Conservation (phyloP, 2,797 vertebrate species). For the Onychomys arenicola region DNA sequence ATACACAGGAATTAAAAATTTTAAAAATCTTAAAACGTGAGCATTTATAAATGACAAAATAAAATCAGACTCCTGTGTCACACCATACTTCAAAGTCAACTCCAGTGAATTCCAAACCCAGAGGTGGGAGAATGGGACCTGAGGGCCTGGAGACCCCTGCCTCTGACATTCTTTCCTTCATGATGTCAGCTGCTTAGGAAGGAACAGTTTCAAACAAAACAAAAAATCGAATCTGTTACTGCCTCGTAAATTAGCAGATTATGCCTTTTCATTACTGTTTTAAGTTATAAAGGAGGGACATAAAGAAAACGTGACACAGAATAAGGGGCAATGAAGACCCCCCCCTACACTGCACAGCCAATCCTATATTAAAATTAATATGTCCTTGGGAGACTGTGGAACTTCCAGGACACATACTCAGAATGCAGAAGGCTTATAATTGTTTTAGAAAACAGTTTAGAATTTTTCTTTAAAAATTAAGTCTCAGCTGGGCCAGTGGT, state of each 20-base stretch:
- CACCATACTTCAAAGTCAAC: not conserved
- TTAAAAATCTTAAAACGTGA: not conserved
- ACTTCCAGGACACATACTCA: not conserved
- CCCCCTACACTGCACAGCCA: not conserved
- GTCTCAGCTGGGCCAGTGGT: too few species aligned
- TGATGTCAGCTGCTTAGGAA: not conserved
- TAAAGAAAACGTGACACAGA: not conserved
- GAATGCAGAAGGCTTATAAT: not conserved
- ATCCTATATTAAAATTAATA: not conserved
- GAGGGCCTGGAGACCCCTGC: not conserved
- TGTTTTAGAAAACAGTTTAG: not conserved
- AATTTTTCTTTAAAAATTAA: not conserved
- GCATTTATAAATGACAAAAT: not conserved
- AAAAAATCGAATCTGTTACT: not conserved
- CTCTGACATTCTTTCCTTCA: not conserved
- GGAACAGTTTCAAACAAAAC: not conserved
- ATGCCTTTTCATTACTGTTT: not conserved
- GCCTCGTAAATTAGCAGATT: not conserved
- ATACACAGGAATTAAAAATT: not conserved
- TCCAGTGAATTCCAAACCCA: not conserved
- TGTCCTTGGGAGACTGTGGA: not conserved
- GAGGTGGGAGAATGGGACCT: not conserved
- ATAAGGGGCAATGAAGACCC: not conserved
- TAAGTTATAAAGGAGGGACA: not conserved
- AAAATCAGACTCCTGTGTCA: not conserved